Conservation (phyloP, 2,888 invertebrate species). For the Itoplectis maculator region DNA sequence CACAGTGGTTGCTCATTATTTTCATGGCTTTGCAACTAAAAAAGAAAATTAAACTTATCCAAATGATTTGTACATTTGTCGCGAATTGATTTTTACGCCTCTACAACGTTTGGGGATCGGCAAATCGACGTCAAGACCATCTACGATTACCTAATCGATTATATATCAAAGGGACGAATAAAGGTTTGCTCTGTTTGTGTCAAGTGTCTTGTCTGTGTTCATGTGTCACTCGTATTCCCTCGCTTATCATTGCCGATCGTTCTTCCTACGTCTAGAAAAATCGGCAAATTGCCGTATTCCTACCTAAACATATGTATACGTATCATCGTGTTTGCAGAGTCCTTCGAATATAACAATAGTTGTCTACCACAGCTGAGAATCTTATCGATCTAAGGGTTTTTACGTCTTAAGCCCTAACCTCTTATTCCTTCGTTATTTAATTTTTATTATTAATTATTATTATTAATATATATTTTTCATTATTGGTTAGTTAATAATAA, state of each 20-base stretch:
- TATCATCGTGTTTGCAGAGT: conserved; percentile 70
- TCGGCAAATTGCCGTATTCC: conserved; percentile 55
- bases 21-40: conserved; percentile 28
- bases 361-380: conserved; percentile 84
- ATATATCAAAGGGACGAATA: conserved; percentile 66
- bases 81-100: conserved; percentile 31
- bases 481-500: conserved; percentile 50
- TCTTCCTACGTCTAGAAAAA: conserved; percentile 46
- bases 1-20: neutral
- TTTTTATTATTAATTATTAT: conserved; percentile 7
- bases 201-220: conserved; percentile 38
- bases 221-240: conserved; percentile 32
- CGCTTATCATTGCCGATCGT: conserved; percentile 25
- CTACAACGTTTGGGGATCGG: conserved; percentile 24
- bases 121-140: conserved; percentile 48
- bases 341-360: conserved; percentile 77
- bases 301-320: conserved; percentile 69
- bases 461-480: conserved; percentile 27
- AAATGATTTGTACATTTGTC: conserved; percentile 10
- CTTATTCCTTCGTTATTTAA: conserved; percentile 40
- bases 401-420: conserved; percentile 69
- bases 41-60: conserved; percentile 36
- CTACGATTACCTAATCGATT: conserved; percentile 58
- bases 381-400: conserved; percentile 65
- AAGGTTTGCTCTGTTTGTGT: conserved; percentile 48